These are phyloP conservation scores for Ormyrus pomaceus DNA, from an alignment of 2,888 invertebrate species.

Conservation along the genomic window DNA sequence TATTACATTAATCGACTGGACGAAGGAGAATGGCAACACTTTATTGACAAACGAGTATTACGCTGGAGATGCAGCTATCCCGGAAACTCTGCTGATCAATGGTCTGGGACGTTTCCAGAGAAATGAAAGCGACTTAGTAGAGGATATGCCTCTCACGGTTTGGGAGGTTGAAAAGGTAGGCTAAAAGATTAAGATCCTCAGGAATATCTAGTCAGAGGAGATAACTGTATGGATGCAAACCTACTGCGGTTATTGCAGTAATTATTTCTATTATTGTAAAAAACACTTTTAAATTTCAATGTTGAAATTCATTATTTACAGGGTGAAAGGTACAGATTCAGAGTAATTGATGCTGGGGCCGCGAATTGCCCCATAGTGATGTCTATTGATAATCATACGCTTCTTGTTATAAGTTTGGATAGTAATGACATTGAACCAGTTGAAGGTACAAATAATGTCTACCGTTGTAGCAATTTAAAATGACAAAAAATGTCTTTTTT, in stretches of 20 bases:
- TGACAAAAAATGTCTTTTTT: not conserved
- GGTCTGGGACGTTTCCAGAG: slow-evolving; percentile 82
- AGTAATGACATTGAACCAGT: slow-evolving; percentile 87
- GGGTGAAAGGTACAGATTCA: slow-evolving; percentile 83
- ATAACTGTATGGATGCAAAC: too few relatives aligned
- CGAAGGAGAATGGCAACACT: slow-evolving; percentile 83
- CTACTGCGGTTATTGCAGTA: too few relatives aligned
- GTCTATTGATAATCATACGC: slow-evolving; percentile 88
- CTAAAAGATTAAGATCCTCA: too few relatives aligned
- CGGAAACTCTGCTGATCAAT: slow-evolving; percentile 88
- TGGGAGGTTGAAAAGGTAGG: not conserved
- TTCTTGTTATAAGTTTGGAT: slow-evolving; percentile 86
- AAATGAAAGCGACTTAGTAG: not conserved
- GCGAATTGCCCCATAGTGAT: slow-evolving; percentile 91
- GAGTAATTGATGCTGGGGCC: slow-evolving; percentile 90
- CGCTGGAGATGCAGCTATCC: slow-evolving; percentile 87
- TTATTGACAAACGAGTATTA: slow-evolving; percentile 90
- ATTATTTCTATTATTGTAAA: too few relatives aligned
- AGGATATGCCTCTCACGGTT: not conserved
- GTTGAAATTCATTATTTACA: not conserved
- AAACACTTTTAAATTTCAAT: too few relatives aligned
- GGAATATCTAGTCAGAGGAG: too few relatives aligned
- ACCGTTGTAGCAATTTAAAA: not conserved
- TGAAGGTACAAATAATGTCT: slow-evolving; percentile 77
- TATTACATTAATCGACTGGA: slow-evolving; percentile 89